Evolutionary conservation across 2,888 invertebrate species (phyloP).

Genomic region (Sesia apiformis): DNA sequence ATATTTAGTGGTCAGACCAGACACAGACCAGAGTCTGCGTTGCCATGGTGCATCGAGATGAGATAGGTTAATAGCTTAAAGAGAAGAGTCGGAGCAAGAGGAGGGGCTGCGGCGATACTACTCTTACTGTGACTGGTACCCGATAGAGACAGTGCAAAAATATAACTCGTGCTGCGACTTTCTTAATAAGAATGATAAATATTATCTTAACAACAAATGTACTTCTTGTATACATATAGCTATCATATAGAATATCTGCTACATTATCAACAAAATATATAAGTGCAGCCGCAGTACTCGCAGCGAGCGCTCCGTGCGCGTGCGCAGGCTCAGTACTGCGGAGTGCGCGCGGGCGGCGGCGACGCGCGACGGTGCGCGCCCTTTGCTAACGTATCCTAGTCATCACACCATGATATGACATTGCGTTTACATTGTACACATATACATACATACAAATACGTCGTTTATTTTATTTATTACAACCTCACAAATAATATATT

Average conservation of each 20-base stretch:
- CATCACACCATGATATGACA: conserved; percentile 66
- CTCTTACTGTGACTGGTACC: no score
- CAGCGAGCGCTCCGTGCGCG: conserved; percentile 3
- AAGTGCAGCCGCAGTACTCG: conserved; percentile 7
- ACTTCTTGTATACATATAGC: conserved; percentile 39
- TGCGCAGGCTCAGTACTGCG: background rate
- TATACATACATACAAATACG: conserved; percentile 13
- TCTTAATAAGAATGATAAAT: conserved; percentile 7
- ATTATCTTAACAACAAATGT: conserved; percentile 21
- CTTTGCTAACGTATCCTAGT: conserved; percentile 15
- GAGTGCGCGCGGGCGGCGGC: background rate
- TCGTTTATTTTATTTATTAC: conserved; percentile 1
- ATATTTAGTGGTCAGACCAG: no score
- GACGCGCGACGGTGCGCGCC: conserved; percentile 3
- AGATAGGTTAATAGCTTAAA: no score
- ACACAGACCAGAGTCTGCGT: no score
- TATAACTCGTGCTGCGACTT: conserved; percentile 26
- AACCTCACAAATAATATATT: background rate
- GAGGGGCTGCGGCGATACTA: no score
- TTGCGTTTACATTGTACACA: conserved; percentile 31
- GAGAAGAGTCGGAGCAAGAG: no score
- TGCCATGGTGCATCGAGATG: no score
- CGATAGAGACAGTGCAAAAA: conserved; percentile 43
- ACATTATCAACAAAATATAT: conserved; percentile 41
- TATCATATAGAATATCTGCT: conserved; percentile 33